A percentile compares a stretch with the other conserved stretches of the same genome.
These are phyloP conservation scores for Remorina albescens DNA, from an alignment of 2,797 vertebrate species.

Conservation along the genomic window DNA sequence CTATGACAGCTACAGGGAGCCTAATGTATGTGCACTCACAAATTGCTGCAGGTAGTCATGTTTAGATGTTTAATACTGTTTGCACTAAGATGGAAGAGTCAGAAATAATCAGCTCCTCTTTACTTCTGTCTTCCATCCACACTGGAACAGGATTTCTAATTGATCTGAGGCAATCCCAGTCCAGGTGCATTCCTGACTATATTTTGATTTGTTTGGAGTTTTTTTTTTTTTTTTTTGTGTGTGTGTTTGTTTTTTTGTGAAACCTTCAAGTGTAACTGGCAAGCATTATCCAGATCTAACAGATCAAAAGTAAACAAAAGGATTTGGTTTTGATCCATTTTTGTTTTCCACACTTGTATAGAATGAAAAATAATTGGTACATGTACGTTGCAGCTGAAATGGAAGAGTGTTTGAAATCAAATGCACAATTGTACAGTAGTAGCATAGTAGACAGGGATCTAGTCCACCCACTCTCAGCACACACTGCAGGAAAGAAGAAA, in stretches of 20 bases:
- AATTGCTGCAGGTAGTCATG: not conserved
- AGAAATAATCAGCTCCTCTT: not conserved
- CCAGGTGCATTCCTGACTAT: too few species aligned
- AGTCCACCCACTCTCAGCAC: too few species aligned
- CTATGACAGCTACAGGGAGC: slow-evolving; percentile 39
- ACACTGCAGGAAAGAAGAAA: too few species aligned
- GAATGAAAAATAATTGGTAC: too few species aligned
- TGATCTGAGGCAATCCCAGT: too few species aligned
- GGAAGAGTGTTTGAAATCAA: too few species aligned
- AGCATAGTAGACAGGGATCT: too few species aligned
- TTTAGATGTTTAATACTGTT: not conserved
- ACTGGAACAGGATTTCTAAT: not conserved
- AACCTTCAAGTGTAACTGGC: too few species aligned
- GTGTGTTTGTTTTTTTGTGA: not conserved
- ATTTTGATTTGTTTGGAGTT: too few species aligned
- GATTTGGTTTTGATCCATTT: not conserved
- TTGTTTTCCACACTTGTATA: too few species aligned
- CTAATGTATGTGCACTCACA: not conserved
- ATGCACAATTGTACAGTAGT: too few species aligned
- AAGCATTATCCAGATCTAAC: not conserved
- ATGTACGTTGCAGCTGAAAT: too few species aligned
- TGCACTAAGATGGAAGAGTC: not conserved
- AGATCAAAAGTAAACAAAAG: not conserved
- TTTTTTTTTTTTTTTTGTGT: not conserved
- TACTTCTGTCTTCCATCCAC: not conserved